Evolutionary conservation across 2,113 vertebrate genomes (phyloP), one percentile per base, ranked within the genome.

Genomic region (Ornithorhynchus anatinus): DNA sequence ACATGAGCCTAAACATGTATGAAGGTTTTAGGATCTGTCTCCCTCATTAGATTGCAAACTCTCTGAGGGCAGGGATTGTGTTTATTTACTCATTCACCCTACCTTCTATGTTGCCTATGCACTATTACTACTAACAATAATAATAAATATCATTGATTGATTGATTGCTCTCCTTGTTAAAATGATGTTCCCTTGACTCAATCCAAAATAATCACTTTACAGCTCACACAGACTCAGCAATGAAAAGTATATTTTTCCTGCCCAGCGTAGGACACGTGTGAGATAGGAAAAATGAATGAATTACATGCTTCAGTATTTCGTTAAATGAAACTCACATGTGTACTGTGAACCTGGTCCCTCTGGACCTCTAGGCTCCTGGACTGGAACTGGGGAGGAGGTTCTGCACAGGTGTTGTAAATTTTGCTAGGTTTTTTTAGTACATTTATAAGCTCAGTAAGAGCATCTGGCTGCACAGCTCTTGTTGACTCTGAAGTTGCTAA

Each of bases 401-500:
- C 19, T 1, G 13, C 62, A 16, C 79, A 85, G 68, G 77, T 83
- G 60, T 25, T 68, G 53, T 14, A 38, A 36, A 58, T 51, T 79
- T 60, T 5, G 2, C 40, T 35, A 10, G 16, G n/a, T n/a, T n/a
- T 23, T 7, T 44, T 44, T 36, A n/a, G n/a, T n/a, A n/a, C n/a
- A 25, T 8, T n/a, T 47, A 31, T 8, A 39, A 16, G 1, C 35
- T 17, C 59, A 45, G 38, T 27, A 80, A 56, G 74, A 61, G 60
- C 86, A 85, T 84, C 80, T 79, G 85, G 63, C 11, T 44, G 78
- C 80, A 47, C 25, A 11, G 40, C 31, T 69, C 47, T n/a, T 15
- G 36, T 50, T 25, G 13, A 10, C 67, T 81, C 70, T 81, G 81
- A 84, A 72, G 40, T 84, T 80, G 59, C 51, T 84, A 81, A 85